Evolutionary conservation across 1,140 invertebrate genomes (phyloP), one percentile per base, ranked within the genome.

Genomic region (Octopus sinensis): DNA sequence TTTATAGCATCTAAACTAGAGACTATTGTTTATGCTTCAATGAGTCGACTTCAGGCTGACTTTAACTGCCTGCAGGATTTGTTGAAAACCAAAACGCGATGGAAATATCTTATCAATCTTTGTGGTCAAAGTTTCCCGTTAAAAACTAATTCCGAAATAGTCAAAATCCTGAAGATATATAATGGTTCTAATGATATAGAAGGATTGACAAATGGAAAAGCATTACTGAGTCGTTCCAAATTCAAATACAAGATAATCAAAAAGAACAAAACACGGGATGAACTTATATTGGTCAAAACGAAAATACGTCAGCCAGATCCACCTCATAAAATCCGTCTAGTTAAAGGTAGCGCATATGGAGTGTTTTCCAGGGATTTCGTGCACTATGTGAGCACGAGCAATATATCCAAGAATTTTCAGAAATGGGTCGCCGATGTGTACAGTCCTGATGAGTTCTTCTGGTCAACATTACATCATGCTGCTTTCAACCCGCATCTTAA

Each of bases 21-120:
- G 56, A 81, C 84, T 13, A 82, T 89, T 13, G 51, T 84, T 17
- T 89, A 85, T 81, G 86, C 81, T 13, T 80, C 54, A 7, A 76
- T 84, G 23, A 81, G 80, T 30, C 83, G 85, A 3, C 81, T 89
- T 4, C 75, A 86, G 62, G 85, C 87, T 0, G 87, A 87, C 71
- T 79, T 89, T 7, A 86, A 84, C 23, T 89, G 88, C 81, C 88
- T 88, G 86, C 53, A 77, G 23, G 86, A 89, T 53, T 76, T 88
- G 62, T 43, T 85, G 6, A 54, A 79, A 6, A 71, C 54, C 51
- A 81, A 80, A 23, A 56, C 76, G 9, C 71, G 81, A 51, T 88
- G 87, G 87, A 85, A 84, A 80, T 87, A 88, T 75, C 81, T 85
- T 54, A 85, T 87, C 5, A 88, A 87, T 80, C 52, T 87, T 12